Conservation (phyloP, 2,113 vertebrate species). For the Ariopsis seemanni region DNA sequence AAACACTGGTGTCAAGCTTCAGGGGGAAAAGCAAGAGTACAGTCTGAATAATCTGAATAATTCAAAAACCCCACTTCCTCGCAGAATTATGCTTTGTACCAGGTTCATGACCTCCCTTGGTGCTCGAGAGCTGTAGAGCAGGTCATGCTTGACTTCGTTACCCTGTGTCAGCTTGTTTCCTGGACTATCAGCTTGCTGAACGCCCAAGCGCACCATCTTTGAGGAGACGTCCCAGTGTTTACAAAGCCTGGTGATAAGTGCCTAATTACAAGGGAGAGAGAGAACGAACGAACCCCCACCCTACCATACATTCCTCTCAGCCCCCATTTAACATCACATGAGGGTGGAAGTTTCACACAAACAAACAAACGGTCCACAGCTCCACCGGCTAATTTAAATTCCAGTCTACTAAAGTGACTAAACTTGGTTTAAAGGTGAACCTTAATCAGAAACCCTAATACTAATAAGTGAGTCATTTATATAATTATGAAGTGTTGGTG, state of each 20-base stretch:
- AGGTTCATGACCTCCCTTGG: conserved; percentile 5
- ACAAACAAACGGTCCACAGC: not conserved
- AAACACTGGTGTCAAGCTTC: not conserved
- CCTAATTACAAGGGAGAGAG: conserved; percentile 67
- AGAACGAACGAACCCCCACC: not conserved
- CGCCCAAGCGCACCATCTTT: conserved; percentile 35
- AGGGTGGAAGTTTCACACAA: conserved; percentile 46
- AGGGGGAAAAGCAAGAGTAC: not conserved
- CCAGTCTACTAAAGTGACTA: conserved; percentile 40
- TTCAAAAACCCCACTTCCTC: not conserved
- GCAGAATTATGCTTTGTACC: not conserved
- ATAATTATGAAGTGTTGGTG: not conserved
- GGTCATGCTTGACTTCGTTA: conserved; percentile 33
- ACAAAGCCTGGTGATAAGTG: conserved; percentile 45
- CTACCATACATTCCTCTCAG: conserved; percentile 65
- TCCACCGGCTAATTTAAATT: not conserved
- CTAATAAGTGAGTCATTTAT: not conserved
- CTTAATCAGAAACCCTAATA: not conserved
- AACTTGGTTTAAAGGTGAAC: conserved; percentile 24
- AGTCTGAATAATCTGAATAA: not conserved
- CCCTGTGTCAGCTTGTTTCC: conserved; percentile 34
- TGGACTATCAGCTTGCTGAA: conserved; percentile 33
- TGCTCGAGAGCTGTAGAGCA: conserved; percentile 17
- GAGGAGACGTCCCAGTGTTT: conserved; percentile 45
- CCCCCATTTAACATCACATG: conserved; percentile 62